A percentile compares a stretch with the other conserved stretches of the same genome.
phyloP scores from a whole-genome alignment of 2,797 vertebrate genomes.

The Lutjanus campechanus region DNA sequence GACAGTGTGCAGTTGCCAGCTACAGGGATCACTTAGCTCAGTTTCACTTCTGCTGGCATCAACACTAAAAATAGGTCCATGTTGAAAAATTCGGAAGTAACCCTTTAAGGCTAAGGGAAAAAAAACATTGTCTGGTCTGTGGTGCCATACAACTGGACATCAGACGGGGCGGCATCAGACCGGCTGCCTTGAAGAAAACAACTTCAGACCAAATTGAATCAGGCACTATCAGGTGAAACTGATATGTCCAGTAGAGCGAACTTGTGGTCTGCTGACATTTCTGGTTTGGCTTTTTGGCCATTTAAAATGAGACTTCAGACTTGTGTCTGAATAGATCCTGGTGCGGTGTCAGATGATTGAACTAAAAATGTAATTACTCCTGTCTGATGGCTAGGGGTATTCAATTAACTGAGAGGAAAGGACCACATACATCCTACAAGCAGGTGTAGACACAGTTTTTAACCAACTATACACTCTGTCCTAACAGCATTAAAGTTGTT shows the following conservation, averaged over 20 bases:
- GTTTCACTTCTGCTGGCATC: no score
- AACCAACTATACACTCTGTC: background rate
- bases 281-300: background rate
- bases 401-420: slow-evolving; percentile 4
- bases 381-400: background rate
- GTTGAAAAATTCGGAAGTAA: no score
- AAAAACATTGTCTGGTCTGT: background rate
- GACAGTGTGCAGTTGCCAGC: no score
- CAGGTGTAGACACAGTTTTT: no score
- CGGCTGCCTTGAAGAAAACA: slow-evolving; percentile 3
- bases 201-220: slow-evolving; percentile 24
- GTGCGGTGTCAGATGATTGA: no score
- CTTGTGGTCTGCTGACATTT: slow-evolving; percentile 1
- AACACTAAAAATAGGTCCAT: no score
- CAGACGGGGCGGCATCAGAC: background rate
- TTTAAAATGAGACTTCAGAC: background rate
- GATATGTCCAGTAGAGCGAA: slow-evolving; percentile 19
- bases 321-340: background rate
- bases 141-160: slow-evolving; percentile 14
- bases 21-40: no score
- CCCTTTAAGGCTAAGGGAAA: background rate
- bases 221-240: slow-evolving; percentile 16
- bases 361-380: background rate
- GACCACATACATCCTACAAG: background rate
- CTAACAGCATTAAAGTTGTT: background rate